Base-by-base conservation (phyloP, 2,797 vertebrate genomes). In the Characodon lateralis region DNA sequence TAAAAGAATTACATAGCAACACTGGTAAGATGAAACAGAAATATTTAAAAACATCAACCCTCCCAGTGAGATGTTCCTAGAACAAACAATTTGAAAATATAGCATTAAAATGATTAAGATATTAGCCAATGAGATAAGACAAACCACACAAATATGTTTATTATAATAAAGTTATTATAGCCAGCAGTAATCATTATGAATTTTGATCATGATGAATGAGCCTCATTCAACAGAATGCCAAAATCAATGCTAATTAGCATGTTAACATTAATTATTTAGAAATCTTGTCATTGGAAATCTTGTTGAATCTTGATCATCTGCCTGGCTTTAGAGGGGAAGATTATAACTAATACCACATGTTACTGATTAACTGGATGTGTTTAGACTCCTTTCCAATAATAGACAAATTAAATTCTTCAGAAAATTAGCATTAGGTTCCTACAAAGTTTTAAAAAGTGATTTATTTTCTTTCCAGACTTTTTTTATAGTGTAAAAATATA, bases 161-260 rank as follows among this genome's bases (percentile, higher is more conserved):
- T 61, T 28, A 72, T 75, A 79, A 63, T 65, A 55, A 61, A 81
- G 53, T 85, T 76, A 82, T 41, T 78, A 84, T 78, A 35, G 81
- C 83, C 51, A 65, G 43, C 72, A 61, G 79, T 79, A 24, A 85
- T 82, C 39, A 82, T 86, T 88, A 81, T 72, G 22, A 53, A 71
- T 74, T 46, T 72, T 35, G 35, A 35, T 35, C 35, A 35, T 35
- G 0, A 3, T 69, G 4, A 56, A 50, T 83, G 71, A 20, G 74
- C 76, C 82, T 82, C 6, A 74, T 48, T 39, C 61, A 85, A 68
- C 61, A 82, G 35, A 85, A 79, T 28, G 50, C 2, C 51, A 71
- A 22, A 63, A 85, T 31, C 80, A 55, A 84, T 77, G 75, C 66
- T 46, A n/a, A 69, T 69, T 69, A 69, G 66, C 13, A 46, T n/a